Conservation (phyloP, 2,113 vertebrate genomes). For the Oostethus manadensis region DNA sequence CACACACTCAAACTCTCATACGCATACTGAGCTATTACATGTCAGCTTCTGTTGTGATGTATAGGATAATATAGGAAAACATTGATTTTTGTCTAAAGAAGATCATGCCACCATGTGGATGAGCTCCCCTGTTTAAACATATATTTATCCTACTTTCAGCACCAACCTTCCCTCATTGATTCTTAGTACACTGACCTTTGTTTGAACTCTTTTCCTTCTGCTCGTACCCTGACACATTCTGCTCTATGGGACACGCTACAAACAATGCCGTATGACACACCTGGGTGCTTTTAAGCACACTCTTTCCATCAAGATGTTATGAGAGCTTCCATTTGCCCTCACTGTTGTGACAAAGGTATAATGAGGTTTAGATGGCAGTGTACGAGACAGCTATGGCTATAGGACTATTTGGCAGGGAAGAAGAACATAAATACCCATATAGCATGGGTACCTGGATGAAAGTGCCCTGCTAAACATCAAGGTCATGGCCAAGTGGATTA, state of each 20-base stretch:
- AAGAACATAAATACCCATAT: conserved; percentile 72
- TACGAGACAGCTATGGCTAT: conserved; percentile 60
- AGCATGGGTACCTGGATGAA: conserved; percentile 30
- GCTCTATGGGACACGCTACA: conserved; percentile 54
- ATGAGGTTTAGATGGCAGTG: conserved; percentile 75
- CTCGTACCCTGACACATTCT: conserved; percentile 50
- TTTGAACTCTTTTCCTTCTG: conserved; percentile 61
- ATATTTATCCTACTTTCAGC: conserved; percentile 34
- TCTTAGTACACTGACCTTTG: conserved; percentile 64
- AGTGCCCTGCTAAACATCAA: conserved; percentile 59
- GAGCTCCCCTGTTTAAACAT: conserved; percentile 45
- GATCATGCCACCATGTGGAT: conserved; percentile 24
- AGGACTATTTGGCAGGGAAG: conserved; percentile 62
- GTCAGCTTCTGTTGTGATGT: conserved; percentile 12
- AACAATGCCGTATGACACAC: conserved; percentile 70
- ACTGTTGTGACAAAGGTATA: conserved; percentile 71
- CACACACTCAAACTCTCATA: background rate
- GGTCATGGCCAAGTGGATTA: conserved; percentile 59
- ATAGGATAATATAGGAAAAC: conserved; percentile 14
- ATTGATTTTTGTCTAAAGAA: conserved; percentile 41
- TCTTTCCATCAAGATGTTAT: conserved; percentile 70
- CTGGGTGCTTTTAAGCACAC: conserved; percentile 73
- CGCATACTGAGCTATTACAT: background rate
- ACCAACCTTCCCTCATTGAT: conserved; percentile 55
- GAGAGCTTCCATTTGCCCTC: conserved; percentile 73